Evolutionary conservation across 1,140 invertebrate species (phyloP).

Genomic region (Trichomalopsis sarcophagae): DNA sequence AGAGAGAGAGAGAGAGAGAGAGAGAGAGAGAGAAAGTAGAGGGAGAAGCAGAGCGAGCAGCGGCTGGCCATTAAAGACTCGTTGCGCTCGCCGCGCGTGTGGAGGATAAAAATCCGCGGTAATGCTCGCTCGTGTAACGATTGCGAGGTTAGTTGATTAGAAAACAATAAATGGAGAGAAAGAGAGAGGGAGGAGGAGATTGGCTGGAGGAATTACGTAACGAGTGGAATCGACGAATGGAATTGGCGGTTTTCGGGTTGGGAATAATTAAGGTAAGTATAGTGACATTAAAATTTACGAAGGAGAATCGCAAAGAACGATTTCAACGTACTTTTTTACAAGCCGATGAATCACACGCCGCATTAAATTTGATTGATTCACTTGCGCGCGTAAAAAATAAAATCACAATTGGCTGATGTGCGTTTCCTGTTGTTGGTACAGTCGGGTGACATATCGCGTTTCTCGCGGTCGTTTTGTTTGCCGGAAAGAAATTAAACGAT

Average conservation of each 20-base stretch:
- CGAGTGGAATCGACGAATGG: not conserved
- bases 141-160: conserved; percentile 41
- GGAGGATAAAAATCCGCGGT: not conserved
- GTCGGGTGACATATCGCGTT: not conserved
- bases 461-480: conserved; percentile 14
- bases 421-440: not conserved
- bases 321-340: not conserved
- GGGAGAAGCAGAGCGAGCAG: not conserved
- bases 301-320: too few species aligned
- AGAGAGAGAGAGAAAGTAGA: too few species aligned
- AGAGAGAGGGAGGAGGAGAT: not conserved
- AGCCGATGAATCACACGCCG: too few species aligned
- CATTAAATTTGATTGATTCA: too few species aligned
- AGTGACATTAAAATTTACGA: too few species aligned
- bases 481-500: conserved; percentile 32
- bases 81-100: not conserved
- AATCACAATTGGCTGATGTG: not conserved
- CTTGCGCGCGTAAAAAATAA: not conserved
- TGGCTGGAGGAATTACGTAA: not conserved
- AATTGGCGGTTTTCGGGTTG: not conserved
- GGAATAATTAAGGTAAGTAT: too few species aligned
- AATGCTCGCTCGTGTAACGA: conserved; percentile 2
- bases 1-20: too few species aligned
- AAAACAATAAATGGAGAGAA: conserved; percentile 10
- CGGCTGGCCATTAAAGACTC: conserved; percentile 17